Evolutionary conservation across 2,888 invertebrate genomes (phyloP).

Genomic region (Baronia brevicornis): DNA sequence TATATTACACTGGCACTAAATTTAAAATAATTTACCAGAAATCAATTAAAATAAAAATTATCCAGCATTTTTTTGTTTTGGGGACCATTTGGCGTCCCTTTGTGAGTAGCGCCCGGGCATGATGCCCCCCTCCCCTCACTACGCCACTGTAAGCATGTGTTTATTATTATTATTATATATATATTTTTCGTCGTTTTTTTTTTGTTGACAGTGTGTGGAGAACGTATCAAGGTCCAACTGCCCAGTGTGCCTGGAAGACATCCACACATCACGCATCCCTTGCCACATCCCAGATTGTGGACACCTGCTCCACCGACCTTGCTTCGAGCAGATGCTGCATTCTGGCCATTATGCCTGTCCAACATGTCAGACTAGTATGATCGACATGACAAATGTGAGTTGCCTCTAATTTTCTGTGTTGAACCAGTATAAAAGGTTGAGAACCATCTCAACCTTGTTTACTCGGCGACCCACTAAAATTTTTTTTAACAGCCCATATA

Average conservation of each 20-base stretch:
- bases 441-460: background rate
- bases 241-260: constrained; percentile 92
- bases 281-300: constrained; percentile 94
- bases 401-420: background rate
- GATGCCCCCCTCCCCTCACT: no score
- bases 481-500: no score
- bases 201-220: constrained; percentile 83
- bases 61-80: no score
- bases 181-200: background rate
- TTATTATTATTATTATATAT: background rate
- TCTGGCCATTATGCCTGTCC: constrained; percentile 93
- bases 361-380: constrained; percentile 90
- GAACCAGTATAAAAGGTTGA: background rate
- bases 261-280: constrained; percentile 91
- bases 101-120: no score
- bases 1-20: no score
- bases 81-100: no score
- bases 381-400: constrained; percentile 84
- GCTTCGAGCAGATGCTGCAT: constrained; percentile 85
- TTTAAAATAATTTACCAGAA: no score
- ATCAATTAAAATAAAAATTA: no score
- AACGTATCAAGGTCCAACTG: constrained; percentile 92
- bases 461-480: no score
- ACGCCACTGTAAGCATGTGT: no score
- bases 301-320: constrained; percentile 89